Base-by-base conservation (phyloP, 2,113 vertebrate genomes). In the Brachyhypopomus gauderio region DNA sequence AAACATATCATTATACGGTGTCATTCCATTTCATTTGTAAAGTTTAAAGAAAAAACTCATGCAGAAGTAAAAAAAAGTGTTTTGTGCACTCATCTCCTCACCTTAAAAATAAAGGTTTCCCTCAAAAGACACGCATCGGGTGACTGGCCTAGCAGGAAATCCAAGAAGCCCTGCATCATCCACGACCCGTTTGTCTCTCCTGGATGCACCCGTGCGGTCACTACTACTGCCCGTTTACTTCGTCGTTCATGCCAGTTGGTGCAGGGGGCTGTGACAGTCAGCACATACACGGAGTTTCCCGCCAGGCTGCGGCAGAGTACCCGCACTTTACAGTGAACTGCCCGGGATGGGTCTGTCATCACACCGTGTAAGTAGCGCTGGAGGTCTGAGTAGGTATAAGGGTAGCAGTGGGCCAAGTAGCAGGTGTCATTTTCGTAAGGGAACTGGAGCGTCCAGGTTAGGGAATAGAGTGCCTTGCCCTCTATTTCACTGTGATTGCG, bases 391-490 rank as follows among this genome's bases (percentile, higher is more conserved):
- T 96, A 98, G 4, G 96, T 98, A 84, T 98, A 98, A 0, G 97
- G 97, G 88, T 98, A 99, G 86, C 93, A 94, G 85, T 96, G 94
- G 25, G 97, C 94, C 0, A 98, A 91, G 89, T 94, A 99, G 84
- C 97, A 98, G 0, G 94, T 97, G 90, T 98, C 96, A 0, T 88
- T 22, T 2, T 94, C 91, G 0, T 95, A 88, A 0, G 95, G 95
- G 85, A 98, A 98, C 86, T 88, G 89, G 4, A 89, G 4, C 0
- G 93, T 95, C 96, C 97, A 98, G 1, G 96, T 96, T 62, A 99
- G 95, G 0, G 90, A 89, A 88, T 95, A 95, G 0, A 90, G 14
- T 0, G 73, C 25, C 62, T 78, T 88, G 0, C 80, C 90, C 1
- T 93, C 90, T 1, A 89, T 83, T 0, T 79, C 59, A 0, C 17